These are phyloP conservation scores for Schizaphis graminum DNA, from an alignment of 2,888 invertebrate genomes.

Conservation along the genomic window DNA sequence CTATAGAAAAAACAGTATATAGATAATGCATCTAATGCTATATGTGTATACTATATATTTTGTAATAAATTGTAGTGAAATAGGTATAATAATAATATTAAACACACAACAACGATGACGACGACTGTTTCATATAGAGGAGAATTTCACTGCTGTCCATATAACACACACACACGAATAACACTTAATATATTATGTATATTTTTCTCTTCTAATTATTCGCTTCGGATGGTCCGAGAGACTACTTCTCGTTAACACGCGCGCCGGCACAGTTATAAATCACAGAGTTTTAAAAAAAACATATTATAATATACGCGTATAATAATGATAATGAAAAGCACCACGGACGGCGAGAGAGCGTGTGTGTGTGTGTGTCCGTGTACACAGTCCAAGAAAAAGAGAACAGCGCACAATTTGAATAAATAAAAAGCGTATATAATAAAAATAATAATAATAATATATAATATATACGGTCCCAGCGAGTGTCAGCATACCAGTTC, in stretches of 20 bases:
- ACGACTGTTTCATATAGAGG: neutral
- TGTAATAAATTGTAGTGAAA: neutral
- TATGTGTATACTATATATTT: neutral
- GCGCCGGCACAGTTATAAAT: slow-evolving; percentile 49
- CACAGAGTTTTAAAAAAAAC: slow-evolving; percentile 28
- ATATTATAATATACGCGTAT: slow-evolving; percentile 6
- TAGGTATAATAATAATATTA: neutral
- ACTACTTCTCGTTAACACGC: slow-evolving; percentile 54
- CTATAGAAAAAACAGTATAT: neutral
- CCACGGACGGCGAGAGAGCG: neutral
- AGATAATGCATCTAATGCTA: neutral
- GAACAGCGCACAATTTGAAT: slow-evolving; percentile 60
- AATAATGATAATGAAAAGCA: slow-evolving; percentile 37
- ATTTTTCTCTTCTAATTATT: slow-evolving; percentile 54
- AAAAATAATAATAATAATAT: slow-evolving; percentile 13
- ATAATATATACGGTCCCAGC: slow-evolving; percentile 23
- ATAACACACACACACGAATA: neutral
- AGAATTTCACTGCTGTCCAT: neutral
- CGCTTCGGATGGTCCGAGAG: slow-evolving; percentile 43
- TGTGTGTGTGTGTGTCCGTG: neutral
- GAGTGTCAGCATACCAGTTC: slow-evolving; percentile 60
- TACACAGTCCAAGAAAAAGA: slow-evolving; percentile 24
- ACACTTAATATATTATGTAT: slow-evolving; percentile 33
- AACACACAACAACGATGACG: neutral
- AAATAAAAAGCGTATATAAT: slow-evolving; percentile 49